phyloP scores from a whole-genome alignment of 2,888 invertebrate species.

The Nomada flava region DNA sequence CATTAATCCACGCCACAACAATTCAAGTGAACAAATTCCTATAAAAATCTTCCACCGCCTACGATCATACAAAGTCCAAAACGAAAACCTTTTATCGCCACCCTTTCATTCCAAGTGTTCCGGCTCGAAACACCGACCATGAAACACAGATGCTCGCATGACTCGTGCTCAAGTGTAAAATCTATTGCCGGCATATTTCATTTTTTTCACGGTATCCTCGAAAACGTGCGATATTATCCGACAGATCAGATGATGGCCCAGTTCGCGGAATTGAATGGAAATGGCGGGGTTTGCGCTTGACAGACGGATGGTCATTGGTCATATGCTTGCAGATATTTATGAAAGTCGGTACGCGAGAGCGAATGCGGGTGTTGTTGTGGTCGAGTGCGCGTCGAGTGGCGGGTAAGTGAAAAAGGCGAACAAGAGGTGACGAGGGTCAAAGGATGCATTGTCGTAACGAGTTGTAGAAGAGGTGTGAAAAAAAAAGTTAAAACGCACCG shows the following conservation, averaged over 20 bases:
- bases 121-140: too few relatives aligned
- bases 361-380: constrained; percentile 10
- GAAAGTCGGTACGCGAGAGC: constrained; percentile 16
- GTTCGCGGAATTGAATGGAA: constrained; percentile 2
- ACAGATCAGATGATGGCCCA: not conserved
- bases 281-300: constrained; percentile 4
- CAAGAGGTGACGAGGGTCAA: constrained; percentile 53
- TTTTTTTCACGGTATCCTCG: not conserved
- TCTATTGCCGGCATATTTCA: not conserved
- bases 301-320: constrained; percentile 11
- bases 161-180: too few relatives aligned
- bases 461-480: constrained; percentile 42
- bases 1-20: too few relatives aligned
- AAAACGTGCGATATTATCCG: not conserved
- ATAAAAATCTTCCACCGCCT: too few relatives aligned
- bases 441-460: constrained; percentile 64
- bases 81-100: too few relatives aligned
- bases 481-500: constrained; percentile 54
- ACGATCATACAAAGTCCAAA: too few relatives aligned
- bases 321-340: constrained; percentile 38
- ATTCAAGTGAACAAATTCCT: too few relatives aligned
- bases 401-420: constrained; percentile 30
- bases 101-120: too few relatives aligned
- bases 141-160: too few relatives aligned
- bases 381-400: constrained; percentile 28